Base-by-base conservation (phyloP, 2,113 vertebrate genomes). In the Bungarus multicinctus region DNA sequence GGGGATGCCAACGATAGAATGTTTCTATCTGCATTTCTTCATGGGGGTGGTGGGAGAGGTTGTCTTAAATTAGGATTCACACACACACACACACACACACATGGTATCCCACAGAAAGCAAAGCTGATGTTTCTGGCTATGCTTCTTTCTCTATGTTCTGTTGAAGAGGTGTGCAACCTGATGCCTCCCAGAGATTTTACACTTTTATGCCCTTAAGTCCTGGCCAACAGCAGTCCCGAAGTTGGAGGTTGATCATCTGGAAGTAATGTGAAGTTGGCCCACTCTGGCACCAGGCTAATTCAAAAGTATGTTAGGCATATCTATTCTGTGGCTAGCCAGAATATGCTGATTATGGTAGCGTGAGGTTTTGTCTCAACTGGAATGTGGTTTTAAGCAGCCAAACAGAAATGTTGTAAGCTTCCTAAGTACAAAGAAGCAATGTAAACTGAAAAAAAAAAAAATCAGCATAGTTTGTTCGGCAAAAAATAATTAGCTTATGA, bases 371-470 rank as follows among this genome's bases (percentile, higher is more conserved):
- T 34, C 47, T 34, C 87, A 23, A 12, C 52, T 25, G 52, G 53
- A 23, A n/a, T 12, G 52, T 55, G n/a, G 87, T 39, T 81, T 81
- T 81, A 39, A 39, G 34, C 34, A 81, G 34, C 69, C 52, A 12
- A n/a, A 53, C 14, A 87, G 14, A 16, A 87, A 47, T 22, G 30
- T 81, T 87, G 22, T 52, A 34, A 50, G 12, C 20, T 30, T 53
- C 52, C 50, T 54, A 90, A 94, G 47, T 94, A 89, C 74, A 94
- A 93, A 94, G 74, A 86, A 95, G 93, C 93, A 94, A 91, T 94
- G 89, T 52, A 91, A 57, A 27, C 16, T 5, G 64, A 1, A 50
- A 50, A 50, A 50, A 45, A 45, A 57, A 85, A 91, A 90, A 69
- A 86, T 74, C 87, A 64, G 91, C 86, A 90, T 89, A 95, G 95